Percentiles rank a stretch among this genome's conserved stretches.
phyloP scores from a whole-genome alignment of 2,888 invertebrate genomes.

The Sminthurinus aureus region DNA sequence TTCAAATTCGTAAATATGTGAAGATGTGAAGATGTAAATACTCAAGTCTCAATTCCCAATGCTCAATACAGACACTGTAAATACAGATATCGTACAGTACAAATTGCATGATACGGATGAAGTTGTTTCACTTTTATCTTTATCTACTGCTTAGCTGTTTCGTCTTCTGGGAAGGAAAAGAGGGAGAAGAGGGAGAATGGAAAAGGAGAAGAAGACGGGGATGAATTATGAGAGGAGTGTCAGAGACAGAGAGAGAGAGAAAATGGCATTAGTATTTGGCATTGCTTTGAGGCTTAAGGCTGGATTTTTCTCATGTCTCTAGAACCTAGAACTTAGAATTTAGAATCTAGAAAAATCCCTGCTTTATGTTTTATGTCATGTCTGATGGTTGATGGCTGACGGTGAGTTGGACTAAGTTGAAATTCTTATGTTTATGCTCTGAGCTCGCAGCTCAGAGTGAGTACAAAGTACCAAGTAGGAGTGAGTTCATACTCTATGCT shows the following conservation, averaged over 20 bases:
- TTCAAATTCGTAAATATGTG: too few species aligned
- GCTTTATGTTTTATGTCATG: slow-evolving; percentile 19
- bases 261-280: slow-evolving; percentile 5
- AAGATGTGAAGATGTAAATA: too few species aligned
- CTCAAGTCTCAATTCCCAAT: too few species aligned
- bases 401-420: neutral
- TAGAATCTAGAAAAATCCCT: slow-evolving; percentile 12
- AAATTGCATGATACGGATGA: slow-evolving; percentile 1
- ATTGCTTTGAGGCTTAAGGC: slow-evolving; percentile 21
- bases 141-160: too few species aligned
- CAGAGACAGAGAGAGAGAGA: neutral
- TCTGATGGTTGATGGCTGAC: too few species aligned
- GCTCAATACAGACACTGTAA: too few species aligned
- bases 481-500: neutral
- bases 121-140: slow-evolving; percentile 30
- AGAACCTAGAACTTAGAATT: too few species aligned
- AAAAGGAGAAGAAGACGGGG: slow-evolving; percentile 11
- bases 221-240: slow-evolving; percentile 32
- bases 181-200: neutral
- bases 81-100: too few species aligned
- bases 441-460: too few species aligned
- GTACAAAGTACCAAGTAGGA: neutral
- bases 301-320: slow-evolving; percentile 32
- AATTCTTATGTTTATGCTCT: neutral
- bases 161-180: neutral